Evolutionary conservation across 2,888 invertebrate genomes (phyloP).

Genomic region (Limnephilus rhombicus): DNA sequence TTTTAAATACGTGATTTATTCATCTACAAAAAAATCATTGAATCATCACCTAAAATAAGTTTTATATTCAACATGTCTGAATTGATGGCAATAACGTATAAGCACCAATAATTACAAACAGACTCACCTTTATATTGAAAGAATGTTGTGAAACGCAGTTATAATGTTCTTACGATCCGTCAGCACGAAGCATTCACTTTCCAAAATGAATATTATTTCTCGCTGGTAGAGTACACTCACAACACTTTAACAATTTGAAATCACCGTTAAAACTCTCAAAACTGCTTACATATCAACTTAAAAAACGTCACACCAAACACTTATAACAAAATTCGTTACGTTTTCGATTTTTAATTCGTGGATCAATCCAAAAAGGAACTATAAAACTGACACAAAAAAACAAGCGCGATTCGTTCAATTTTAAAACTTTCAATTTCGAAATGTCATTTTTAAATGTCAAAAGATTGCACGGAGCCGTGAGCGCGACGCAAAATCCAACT

Average conservation of each 20-base stretch:
- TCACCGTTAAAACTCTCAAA: neutral
- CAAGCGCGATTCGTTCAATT: neutral
- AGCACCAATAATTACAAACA: neutral
- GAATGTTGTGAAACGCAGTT: neutral
- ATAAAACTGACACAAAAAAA: neutral
- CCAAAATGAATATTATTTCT: neutral
- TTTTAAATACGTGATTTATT: too few relatives aligned
- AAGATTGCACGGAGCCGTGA: neutral
- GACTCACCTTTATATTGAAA: neutral
- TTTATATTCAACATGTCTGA: neutral
- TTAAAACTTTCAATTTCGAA: conserved; percentile 16
- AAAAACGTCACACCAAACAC: neutral
- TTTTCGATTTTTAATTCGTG: neutral
- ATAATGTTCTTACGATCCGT: neutral
- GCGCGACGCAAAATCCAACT: neutral
- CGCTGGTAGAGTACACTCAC: neutral
- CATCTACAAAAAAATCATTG: too few relatives aligned
- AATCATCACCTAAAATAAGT: neutral
- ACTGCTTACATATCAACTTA: neutral
- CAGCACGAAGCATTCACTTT: neutral
- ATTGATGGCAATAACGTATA: neutral
- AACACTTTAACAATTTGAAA: neutral
- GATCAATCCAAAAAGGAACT: neutral
- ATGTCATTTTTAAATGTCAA: conserved; percentile 13
- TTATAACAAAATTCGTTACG: neutral